Evolutionary conservation across 2,888 invertebrate genomes (phyloP).

Genomic region (Chalcis sispes): DNA sequence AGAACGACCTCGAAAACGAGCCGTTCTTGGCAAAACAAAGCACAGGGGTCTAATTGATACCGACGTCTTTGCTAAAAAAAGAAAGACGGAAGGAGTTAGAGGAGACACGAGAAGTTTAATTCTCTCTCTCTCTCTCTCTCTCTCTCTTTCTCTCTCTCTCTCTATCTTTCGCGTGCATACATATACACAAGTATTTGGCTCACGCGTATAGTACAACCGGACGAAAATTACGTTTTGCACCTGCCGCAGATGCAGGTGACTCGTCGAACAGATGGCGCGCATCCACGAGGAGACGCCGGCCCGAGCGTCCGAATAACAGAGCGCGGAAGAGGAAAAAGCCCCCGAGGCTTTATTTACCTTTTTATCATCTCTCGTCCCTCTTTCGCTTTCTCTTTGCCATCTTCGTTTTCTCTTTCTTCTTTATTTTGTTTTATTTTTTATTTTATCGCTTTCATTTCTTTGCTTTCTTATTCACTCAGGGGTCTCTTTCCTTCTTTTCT

Average conservation of each 20-base stretch:
- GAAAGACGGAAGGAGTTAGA: slow-evolving; percentile 48
- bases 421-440: no score
- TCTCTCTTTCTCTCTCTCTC: no score
- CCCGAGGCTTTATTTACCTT: slow-evolving; percentile 12
- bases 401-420: not conserved
- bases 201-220: no score
- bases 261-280: slow-evolving; percentile 68
- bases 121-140: no score
- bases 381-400: not conserved
- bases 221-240: slow-evolving; percentile 64
- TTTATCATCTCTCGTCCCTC: not conserved
- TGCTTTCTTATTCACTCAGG: no score
- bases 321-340: not conserved
- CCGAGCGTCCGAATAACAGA: not conserved
- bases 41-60: slow-evolving; percentile 68
- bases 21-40: slow-evolving; percentile 58
- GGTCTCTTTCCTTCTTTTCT: no score
- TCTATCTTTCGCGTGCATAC: no score
- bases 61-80: slow-evolving; percentile 29
- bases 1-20: slow-evolving; percentile 62
- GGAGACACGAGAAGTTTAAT: no score
- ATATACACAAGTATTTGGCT: no score
- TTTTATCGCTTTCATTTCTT: no score
- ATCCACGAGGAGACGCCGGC: no score
- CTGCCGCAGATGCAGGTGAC: slow-evolving; percentile 74